Evolutionary conservation across 2,113 vertebrate species (phyloP).

Genomic region (Austrofundulus limnaeus): DNA sequence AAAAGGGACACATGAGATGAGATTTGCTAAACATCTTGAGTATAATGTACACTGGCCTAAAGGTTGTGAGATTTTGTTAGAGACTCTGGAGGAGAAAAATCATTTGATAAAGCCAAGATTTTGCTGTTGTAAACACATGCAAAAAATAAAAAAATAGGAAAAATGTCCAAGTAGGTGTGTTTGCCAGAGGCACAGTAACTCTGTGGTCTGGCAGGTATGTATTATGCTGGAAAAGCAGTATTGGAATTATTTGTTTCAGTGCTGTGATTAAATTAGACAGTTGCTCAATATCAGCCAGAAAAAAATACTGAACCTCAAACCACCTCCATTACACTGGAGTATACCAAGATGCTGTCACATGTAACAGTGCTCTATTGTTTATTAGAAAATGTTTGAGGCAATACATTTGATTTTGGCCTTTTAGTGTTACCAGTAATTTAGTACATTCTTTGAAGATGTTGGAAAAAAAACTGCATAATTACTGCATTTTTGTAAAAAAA

Average conservation of each 20-base stretch:
- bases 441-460: conserved; percentile 2
- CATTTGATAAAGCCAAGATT: not conserved
- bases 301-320: conserved; percentile 13
- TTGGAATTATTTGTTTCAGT: conserved; percentile 7
- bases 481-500: too few relatives aligned
- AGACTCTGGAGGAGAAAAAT: not conserved
- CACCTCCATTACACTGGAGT: not conserved
- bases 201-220: conserved; percentile 10
- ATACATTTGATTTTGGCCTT: not conserved
- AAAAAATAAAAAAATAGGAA: conserved; percentile 2
- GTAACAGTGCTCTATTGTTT: conserved; percentile 16
- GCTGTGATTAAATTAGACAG: conserved; percentile 11
- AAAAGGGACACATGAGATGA: not conserved
- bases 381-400: conserved; percentile 14
- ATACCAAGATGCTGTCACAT: not conserved
- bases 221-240: conserved; percentile 17
- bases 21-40: too few relatives aligned
- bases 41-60: too few relatives aligned
- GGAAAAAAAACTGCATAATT: not conserved
- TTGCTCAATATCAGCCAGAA: conserved; percentile 4
- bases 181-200: conserved; percentile 27
- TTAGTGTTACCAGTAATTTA: not conserved
- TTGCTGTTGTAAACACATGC: conserved; percentile 17
- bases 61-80: too few relatives aligned
- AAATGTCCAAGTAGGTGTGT: conserved; percentile 13